phyloP scores from a whole-genome alignment of 2,888 invertebrate species.

The Heliconius ismenius region DNA sequence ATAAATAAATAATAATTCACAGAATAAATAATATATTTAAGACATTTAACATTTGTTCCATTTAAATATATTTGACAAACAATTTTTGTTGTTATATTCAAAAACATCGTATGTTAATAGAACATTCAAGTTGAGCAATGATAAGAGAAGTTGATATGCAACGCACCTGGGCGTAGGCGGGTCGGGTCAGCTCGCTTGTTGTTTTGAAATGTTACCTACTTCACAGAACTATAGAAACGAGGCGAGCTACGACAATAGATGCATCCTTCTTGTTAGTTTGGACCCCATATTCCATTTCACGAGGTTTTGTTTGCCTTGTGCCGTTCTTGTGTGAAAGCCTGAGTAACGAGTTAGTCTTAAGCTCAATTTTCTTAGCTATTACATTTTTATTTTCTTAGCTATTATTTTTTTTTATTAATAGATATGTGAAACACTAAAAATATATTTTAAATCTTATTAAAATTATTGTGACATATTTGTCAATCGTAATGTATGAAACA shows the following conservation, averaged over 20 bases:
- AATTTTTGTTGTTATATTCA: constrained; percentile 17
- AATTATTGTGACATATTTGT: not conserved
- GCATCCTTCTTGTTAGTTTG: constrained; percentile 20
- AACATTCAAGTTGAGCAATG: constrained; percentile 57
- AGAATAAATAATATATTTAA: no score
- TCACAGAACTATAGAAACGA: constrained; percentile 53
- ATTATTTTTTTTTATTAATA: not conserved
- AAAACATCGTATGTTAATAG: constrained; percentile 47
- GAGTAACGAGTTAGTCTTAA: constrained; percentile 6
- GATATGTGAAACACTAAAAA: not conserved
- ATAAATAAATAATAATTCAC: no score
- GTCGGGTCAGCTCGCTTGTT: constrained; percentile 58
- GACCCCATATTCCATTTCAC: constrained; percentile 21
- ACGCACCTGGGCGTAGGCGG: constrained; percentile 75
- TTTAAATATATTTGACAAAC: no score
- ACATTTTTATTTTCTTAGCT: not conserved
- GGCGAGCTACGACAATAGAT: constrained; percentile 49
- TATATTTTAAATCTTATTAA: not conserved
- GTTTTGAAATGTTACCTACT: constrained; percentile 57
- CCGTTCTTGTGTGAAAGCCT: constrained; percentile 18
- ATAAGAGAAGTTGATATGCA: constrained; percentile 60
- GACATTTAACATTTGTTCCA: no score
- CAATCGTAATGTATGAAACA: not conserved
- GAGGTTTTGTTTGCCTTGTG: constrained; percentile 17
- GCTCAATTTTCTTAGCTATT: not conserved